Percentiles rank a stretch among this genome's conserved stretches.
These are phyloP conservation scores for Agriopis leucophaearia DNA, from an alignment of 2,888 invertebrate species.

Conservation along the genomic window DNA sequence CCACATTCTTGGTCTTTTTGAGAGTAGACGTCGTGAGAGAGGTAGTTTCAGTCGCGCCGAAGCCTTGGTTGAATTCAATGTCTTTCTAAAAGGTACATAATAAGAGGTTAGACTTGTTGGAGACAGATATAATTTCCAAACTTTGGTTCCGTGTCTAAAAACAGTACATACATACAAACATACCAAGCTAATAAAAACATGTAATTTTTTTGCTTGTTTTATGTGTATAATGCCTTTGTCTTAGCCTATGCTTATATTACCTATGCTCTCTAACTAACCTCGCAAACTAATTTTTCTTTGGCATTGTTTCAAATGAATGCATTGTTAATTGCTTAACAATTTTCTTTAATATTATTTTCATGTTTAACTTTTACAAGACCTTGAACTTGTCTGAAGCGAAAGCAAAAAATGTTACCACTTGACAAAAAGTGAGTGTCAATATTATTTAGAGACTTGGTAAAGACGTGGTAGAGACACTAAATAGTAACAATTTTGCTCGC, in stretches of 20 bases:
- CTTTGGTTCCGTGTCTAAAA: too few species aligned
- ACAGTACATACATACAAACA: too few species aligned
- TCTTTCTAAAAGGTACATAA: slow-evolving; percentile 59
- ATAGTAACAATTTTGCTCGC: neutral
- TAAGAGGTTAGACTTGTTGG: neutral
- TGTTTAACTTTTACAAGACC: neutral
- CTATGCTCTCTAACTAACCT: neutral
- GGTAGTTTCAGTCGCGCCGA: slow-evolving; percentile 77
- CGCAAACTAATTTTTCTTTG: neutral
- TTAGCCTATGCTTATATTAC: too few species aligned
- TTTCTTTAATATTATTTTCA: neutral
- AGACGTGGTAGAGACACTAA: neutral
- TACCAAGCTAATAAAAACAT: too few species aligned
- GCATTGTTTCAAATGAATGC: neutral
- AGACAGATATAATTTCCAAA: too few species aligned
- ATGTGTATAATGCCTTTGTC: too few species aligned
- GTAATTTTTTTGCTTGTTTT: too few species aligned
- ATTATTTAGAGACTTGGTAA: neutral
- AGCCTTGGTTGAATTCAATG: slow-evolving; percentile 77
- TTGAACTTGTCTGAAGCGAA: neutral
- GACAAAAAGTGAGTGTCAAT: neutral
- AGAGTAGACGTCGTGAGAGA: slow-evolving; percentile 66
- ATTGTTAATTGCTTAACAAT: neutral
- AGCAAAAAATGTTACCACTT: neutral
- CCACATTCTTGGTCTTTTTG: slow-evolving; percentile 57